Evolutionary conservation across 2,113 vertebrate genomes (phyloP).

Genomic region (Piprites chloris): DNA sequence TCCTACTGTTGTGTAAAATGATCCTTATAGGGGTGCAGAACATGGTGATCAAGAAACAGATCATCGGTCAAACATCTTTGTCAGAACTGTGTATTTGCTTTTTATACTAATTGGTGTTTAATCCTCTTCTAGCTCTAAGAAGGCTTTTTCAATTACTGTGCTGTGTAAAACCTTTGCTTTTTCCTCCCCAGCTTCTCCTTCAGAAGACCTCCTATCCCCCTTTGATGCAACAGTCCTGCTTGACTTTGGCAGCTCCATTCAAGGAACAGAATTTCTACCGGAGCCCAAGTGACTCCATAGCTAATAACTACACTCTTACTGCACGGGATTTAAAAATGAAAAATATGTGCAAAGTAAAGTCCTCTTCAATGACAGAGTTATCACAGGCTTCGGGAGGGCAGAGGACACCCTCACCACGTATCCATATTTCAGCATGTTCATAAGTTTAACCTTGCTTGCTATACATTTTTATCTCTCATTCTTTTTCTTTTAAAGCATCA

Average conservation of each 20-base stretch:
- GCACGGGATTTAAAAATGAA: conserved; percentile 77
- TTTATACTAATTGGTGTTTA: background rate
- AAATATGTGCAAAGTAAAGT: conserved; percentile 54
- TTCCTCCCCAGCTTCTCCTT: conserved; percentile 63
- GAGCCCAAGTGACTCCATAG: conserved; percentile 84
- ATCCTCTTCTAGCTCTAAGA: background rate
- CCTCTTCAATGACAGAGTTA: background rate
- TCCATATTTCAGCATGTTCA: conserved; percentile 40
- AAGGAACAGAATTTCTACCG: conserved; percentile 79
- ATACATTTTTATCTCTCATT: background rate
- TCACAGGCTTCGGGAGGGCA: background rate
- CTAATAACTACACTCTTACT: conserved; percentile 81
- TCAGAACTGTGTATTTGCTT: background rate
- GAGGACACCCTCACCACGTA: conserved; percentile 41
- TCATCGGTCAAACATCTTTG: background rate
- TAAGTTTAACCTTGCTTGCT: background rate
- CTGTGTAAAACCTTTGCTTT: background rate
- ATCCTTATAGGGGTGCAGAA: background rate
- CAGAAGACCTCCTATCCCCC: conserved; percentile 74
- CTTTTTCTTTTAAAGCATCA: background rate
- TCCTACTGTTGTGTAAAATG: background rate
- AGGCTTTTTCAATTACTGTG: background rate
- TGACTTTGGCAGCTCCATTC: conserved; percentile 81
- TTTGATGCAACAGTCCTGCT: conserved; percentile 79
- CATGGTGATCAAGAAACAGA: background rate